A percentile compares a stretch with the other conserved stretches of the same genome.
These are phyloP conservation scores for Pristionchus japonicus DNA, from an alignment of 2,888 invertebrate genomes.

Conservation along the genomic window DNA sequence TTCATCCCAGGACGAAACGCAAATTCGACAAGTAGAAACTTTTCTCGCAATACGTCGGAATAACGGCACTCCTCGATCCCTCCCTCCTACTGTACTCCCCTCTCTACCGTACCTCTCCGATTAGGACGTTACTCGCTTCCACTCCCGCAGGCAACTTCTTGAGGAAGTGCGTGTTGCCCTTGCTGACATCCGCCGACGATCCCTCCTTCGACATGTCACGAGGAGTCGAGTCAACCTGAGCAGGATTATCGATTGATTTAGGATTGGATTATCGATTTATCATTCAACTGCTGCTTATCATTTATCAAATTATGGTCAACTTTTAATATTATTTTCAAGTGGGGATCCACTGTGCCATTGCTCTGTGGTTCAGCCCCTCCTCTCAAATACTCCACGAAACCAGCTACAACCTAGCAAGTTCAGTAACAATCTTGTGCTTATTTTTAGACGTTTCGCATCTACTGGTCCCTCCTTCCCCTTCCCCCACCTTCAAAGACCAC, in stretches of 20 bases:
- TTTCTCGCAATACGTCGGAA: background rate
- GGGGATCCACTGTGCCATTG: background rate
- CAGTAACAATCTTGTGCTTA: too few species aligned
- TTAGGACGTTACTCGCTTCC: conserved; percentile 96
- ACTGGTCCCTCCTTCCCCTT: background rate
- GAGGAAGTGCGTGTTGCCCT: conserved; percentile 90
- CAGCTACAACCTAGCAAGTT: background rate
- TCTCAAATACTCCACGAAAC: background rate
- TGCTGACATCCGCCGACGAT: conserved; percentile 56
- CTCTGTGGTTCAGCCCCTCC: background rate
- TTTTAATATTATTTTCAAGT: background rate
- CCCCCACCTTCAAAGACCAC: background rate
- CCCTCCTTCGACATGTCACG: conserved; percentile 69
- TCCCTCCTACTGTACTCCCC: background rate
- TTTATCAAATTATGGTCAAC: background rate
- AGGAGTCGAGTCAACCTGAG: conserved; percentile 70
- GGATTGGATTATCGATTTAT: background rate
- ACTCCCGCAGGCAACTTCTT: conserved; percentile 95
- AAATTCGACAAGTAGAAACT: background rate
- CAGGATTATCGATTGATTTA: background rate
- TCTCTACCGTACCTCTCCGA: conserved; percentile 84
- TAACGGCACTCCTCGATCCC: background rate
- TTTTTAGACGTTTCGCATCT: background rate
- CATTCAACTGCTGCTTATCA: background rate
- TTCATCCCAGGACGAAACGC: background rate